Conservation (phyloP, 2,797 vertebrate species). For the Alfaro cultratus region DNA sequence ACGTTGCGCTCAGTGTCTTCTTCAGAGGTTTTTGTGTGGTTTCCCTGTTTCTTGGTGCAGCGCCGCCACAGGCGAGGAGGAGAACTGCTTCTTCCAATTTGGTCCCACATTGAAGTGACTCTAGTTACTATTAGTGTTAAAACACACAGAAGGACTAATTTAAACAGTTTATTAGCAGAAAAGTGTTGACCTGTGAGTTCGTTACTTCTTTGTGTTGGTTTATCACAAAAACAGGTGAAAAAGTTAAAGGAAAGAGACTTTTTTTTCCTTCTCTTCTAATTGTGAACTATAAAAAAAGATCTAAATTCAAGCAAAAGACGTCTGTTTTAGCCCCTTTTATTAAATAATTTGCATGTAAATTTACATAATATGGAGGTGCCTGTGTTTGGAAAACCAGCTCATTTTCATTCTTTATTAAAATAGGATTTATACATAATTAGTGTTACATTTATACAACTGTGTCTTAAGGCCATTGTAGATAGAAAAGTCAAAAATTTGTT, state of each 20-base stretch:
- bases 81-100: too few species aligned
- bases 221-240: background rate
- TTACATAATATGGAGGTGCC: background rate
- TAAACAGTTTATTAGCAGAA: too few species aligned
- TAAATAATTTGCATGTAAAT: background rate
- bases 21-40: too few species aligned
- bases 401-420: background rate
- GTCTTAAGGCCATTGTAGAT: too few species aligned
- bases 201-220: background rate
- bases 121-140: too few species aligned
- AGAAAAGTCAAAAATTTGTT: too few species aligned
- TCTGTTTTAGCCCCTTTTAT: slow-evolving; percentile 31
- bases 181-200: too few species aligned
- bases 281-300: background rate
- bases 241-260: background rate
- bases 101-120: too few species aligned
- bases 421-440: slow-evolving; percentile 21
- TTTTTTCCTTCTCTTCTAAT: background rate
- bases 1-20: too few species aligned
- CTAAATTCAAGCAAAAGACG: background rate
- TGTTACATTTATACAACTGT: background rate
- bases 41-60: too few species aligned
- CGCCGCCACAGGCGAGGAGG: too few species aligned
- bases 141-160: too few species aligned
- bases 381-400: background rate